Evolutionary conservation across 1,140 invertebrate genomes (phyloP).

Genomic region (Aphis gossypii): DNA sequence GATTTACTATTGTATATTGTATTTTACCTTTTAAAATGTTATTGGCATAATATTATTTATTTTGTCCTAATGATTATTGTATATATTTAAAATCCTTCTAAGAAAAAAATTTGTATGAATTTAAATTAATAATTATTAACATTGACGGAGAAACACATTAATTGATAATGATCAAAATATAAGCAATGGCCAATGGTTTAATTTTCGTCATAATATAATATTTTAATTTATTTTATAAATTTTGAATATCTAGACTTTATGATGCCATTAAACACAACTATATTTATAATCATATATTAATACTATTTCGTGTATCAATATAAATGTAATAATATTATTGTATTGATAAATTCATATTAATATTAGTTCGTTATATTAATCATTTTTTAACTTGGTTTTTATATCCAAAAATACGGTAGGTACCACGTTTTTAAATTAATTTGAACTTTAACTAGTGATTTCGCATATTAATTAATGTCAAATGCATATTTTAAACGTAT

Average conservation of each 20-base stretch:
- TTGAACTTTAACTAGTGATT: slow-evolving; percentile 2
- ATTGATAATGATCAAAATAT: not conserved
- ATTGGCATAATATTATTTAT: not conserved
- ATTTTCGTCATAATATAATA: not conserved
- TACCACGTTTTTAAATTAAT: not conserved
- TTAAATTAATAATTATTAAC: not conserved
- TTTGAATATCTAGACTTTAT: not conserved
- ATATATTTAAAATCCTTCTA: not conserved
- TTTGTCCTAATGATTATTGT: not conserved
- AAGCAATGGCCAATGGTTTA: not conserved
- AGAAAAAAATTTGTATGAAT: not conserved
- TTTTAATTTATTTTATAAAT: not conserved
- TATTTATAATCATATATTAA: not conserved
- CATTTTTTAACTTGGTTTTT: not conserved
- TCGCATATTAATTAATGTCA: not conserved
- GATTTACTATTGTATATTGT: not conserved
- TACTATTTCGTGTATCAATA: not conserved
- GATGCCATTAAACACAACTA: not conserved
- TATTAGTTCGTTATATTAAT: not conserved
- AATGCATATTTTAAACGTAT: slow-evolving; percentile 15
- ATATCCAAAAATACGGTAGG: not conserved
- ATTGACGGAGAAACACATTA: not conserved
- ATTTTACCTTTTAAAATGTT: not conserved
- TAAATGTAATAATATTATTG: not conserved
- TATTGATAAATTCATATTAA: not conserved